Base-by-base conservation (phyloP, 2,797 vertebrate genomes). In the Acestrorhynchus altus region DNA sequence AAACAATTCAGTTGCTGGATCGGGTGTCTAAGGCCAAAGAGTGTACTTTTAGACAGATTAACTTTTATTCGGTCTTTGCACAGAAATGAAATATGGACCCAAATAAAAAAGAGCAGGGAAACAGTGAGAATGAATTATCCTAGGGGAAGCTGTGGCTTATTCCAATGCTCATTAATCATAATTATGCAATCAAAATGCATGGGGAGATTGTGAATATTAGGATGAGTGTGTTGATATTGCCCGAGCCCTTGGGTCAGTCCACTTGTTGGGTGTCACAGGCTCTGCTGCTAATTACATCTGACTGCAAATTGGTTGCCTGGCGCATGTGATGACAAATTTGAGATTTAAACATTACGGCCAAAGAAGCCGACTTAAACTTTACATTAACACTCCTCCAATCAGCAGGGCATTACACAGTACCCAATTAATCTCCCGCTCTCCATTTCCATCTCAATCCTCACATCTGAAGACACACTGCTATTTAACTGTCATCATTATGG, bases 121-220 rank as follows among this genome's bases (percentile, higher is more conserved):
- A 79, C 39, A 61, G 52, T 39, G 65, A 52, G 64, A 42, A 61
- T 8, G 24, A 80, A 70, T 60, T 31, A 76, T 76, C 72, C 70
- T n/a, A 47, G 31, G 44, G 66, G 71, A 72, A 78, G 76, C 77
- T 60, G 67, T 51, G 60, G 76, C 70, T 80, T 80, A 80, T 67
- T 73, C 28, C 68, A 13, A 1, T 28, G 66, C 56, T 72, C 78
- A 88, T 92, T 92, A 89, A 89, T 92, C 86, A 90, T 89, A 90
- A 91, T 92, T 89, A 90, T 85, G 82, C 85, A 90, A 90, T 91
- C 88, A 89, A 91, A 86, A 90, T 89, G 88, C 90, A 91, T 82
- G 73, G 74, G 86, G 84, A 90, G 89, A 91, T 83, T 90, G 87
- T 68, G 81, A 40, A 83, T 83, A 91, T 89, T 90, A 90, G 89